Base-by-base conservation (phyloP, 1,140 invertebrate species). In the Trigoniulus corallinus region DNA sequence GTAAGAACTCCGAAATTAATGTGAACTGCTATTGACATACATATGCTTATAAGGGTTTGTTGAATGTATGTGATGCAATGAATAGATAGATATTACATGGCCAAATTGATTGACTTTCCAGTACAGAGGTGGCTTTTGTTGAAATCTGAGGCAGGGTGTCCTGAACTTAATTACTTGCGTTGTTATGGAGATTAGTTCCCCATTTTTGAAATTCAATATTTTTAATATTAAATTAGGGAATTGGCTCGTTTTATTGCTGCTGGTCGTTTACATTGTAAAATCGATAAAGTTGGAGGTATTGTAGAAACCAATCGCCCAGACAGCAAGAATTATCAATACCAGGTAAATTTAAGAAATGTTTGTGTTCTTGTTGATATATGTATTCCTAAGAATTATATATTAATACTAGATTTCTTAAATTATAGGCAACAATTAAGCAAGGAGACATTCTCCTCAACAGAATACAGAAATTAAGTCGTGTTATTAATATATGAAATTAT, bases 391-490 rank as follows among this genome's bases (percentile, higher is more conserved):
- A 20, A 15, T 26, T 55, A n/a, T 7, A 48, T 20, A 53, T 23
- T 10, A 27, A 25, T n/a, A 21, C 21, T 43, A 48, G n/a, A 18
- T n/a, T 50, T 24, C 20, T 47, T 54, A 44, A 34, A 40, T 63
- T 64, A 41, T 57, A 68, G 65, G 67, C 88, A 3, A 93, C 89
- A 57, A 92, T 98, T 50, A 96, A 97, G 63, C 91, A 98, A 70
- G 96, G 96, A 7, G 96, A 99, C 71, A 76, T 98, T 48, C 74
- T 99, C 2, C 76, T 99, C 34, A 98, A 98, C 66, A 76, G 95
- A 62, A 88, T 99, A 56, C 96, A 99, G 70, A 99, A 98, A 71
- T 73, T 99, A 25, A 96, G 93, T 57, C 80, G 94, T 63, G 94
- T 99, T 57, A 98, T 99, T 67, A 98, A 98, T 72, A 94, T 96